phyloP scores from a whole-genome alignment of 2,113 vertebrate species.

The Antigone vipio region DNA sequence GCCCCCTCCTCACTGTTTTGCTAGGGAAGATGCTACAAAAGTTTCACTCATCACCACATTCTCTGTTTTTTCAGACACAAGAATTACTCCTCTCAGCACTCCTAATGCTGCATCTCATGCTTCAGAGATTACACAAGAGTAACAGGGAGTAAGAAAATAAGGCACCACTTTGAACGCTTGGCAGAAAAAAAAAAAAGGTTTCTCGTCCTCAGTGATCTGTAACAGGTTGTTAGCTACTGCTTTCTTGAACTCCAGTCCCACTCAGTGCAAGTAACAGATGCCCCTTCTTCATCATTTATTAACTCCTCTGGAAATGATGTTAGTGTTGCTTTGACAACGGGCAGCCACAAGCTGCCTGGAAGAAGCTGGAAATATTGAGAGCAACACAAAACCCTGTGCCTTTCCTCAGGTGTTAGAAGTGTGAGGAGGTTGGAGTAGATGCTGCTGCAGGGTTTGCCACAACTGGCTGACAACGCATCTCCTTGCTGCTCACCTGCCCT shows the following conservation, averaged over 20 bases:
- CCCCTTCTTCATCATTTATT: background rate
- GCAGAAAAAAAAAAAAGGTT: background rate
- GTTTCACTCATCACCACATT: background rate
- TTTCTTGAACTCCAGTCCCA: background rate
- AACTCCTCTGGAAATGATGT: background rate
- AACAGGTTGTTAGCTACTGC: background rate
- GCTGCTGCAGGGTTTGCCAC: background rate
- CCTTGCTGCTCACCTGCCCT: background rate
- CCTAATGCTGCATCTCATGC: background rate
- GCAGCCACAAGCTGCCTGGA: background rate
- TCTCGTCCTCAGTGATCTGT: background rate
- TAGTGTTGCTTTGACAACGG: background rate
- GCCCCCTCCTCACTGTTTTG: background rate
- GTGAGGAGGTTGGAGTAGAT: background rate
- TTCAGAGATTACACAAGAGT: background rate
- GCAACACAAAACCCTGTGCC: accelerated
- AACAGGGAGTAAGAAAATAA: background rate
- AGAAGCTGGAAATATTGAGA: background rate
- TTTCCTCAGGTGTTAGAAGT: background rate
- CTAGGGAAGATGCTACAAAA: background rate
- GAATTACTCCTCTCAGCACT: background rate
- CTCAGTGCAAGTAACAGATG: background rate
- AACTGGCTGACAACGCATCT: background rate
- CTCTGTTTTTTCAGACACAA: background rate
- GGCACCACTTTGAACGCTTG: background rate